Evolutionary conservation across 2,888 invertebrate species (phyloP), one percentile per base, ranked within the genome.

Genomic region (Zelleria hepariella): DNA sequence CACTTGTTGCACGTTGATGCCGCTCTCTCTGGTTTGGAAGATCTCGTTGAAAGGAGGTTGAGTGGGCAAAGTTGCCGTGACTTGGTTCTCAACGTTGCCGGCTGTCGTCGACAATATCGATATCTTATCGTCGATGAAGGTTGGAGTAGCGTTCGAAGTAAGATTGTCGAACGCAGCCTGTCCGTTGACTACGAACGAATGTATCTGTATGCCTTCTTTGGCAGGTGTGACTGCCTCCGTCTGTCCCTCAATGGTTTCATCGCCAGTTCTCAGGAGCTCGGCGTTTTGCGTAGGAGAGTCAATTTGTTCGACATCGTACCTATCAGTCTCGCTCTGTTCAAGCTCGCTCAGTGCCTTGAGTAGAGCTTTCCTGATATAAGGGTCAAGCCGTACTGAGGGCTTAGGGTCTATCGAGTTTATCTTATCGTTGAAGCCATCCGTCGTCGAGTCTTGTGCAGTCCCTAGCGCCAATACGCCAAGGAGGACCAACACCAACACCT

Each of bases 301-400:
- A 2, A 71, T 72, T 0, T 70, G 73, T 21, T 89, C 89, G 20
- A 80, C 73, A 57, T 86, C 90, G 3, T 88, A 86, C 18, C 91
- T 91, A 23, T 72, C 61, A 57, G 71, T 75, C 21, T 75, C 80
- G 63, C 91, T 92, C 64, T 92, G 91, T 78, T 95, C 95, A 57
- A 95, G 82, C 69, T 95, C 94, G 58, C 92, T 93, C 4, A 96
- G 86, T 10, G 95, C 95, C 80, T 92, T 93, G 5, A 95, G 82
- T 51, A 95, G 81, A 0, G 95, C 95, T 77, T 92, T 92, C 18
- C 95, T 89, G 32, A 96, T 91, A 63, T 93, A 93, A 53, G 93
- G 92, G 75, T 95, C 95, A 59, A 95, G 78, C 61, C 93, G 91
- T 1, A 91, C 88, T 1, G 93, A 91, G 2, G 92, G 78, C 59